These are phyloP conservation scores for Neodontobutis hainanensis DNA, from an alignment of 2,113 vertebrate species.

Conservation along the genomic window DNA sequence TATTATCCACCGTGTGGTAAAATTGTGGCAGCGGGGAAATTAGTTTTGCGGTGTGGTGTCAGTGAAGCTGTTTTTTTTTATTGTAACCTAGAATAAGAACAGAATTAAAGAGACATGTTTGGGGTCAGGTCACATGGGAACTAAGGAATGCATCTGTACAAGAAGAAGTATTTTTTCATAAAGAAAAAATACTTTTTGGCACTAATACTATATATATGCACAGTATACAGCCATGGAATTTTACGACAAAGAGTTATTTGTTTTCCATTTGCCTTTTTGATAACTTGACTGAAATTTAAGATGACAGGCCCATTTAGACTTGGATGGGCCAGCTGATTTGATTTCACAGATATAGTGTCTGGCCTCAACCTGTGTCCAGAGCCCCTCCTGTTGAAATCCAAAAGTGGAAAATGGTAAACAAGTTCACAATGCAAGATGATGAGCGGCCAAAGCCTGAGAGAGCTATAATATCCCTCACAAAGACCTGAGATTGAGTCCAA, in stretches of 20 bases:
- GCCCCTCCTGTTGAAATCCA: slow-evolving; percentile 7
- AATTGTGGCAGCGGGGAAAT: slow-evolving; percentile 53
- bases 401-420: slow-evolving; percentile 55
- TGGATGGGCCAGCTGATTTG: slow-evolving; percentile 16
- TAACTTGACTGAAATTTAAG: not conserved
- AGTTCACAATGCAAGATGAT: slow-evolving; percentile 43
- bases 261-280: slow-evolving; percentile 1
- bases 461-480: slow-evolving; percentile 59
- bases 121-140: slow-evolving; percentile 28
- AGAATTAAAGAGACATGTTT: slow-evolving; percentile 36
- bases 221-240: too few relatives aligned
- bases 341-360: slow-evolving; percentile 8
- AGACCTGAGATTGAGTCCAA: slow-evolving; percentile 53
- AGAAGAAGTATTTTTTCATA: slow-evolving; percentile 21
- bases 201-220: too few relatives aligned
- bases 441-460: slow-evolving; percentile 52
- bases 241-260: too few relatives aligned
- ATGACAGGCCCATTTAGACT: not conserved
- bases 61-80: slow-evolving; percentile 56
- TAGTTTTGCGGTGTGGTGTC: slow-evolving; percentile 46
- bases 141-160: slow-evolving; percentile 17
- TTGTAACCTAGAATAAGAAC: slow-evolving; percentile 44
- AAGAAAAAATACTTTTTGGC: not conserved
- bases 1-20: slow-evolving; percentile 53
- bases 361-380: slow-evolving; percentile 4